Evolutionary conservation across 2,888 invertebrate genomes (phyloP).

Genomic region (Apodemia hepburni): DNA sequence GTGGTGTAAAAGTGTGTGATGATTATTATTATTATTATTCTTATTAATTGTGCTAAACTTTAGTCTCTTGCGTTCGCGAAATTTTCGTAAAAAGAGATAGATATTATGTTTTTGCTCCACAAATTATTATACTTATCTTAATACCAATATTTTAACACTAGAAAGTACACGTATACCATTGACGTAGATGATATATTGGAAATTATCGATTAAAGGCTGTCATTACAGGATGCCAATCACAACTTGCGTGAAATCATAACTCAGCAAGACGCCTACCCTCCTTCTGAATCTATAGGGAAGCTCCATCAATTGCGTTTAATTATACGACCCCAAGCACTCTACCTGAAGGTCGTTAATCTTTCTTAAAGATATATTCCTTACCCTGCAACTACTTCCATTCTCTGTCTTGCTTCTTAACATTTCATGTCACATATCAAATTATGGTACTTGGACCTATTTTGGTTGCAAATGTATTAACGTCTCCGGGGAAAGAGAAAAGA

Average conservation of each 20-base stretch:
- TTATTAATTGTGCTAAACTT: no score
- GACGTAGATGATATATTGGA: no score
- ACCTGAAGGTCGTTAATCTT: slow-evolving; percentile 79
- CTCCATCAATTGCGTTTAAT: slow-evolving; percentile 77
- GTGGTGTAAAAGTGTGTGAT: no score
- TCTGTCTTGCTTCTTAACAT: slow-evolving; percentile 59
- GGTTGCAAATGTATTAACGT: no score
- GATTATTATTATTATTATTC: no score
- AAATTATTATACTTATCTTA: no score
- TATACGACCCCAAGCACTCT: slow-evolving; percentile 69
- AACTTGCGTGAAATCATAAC: slow-evolving; percentile 74
- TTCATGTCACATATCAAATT: slow-evolving; percentile 47
- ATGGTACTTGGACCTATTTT: not conserved
- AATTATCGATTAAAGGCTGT: slow-evolving; percentile 49
- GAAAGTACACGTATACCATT: no score
- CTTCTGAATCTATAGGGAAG: slow-evolving; percentile 71
- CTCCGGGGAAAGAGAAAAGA: no score
- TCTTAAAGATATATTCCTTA: slow-evolving; percentile 76
- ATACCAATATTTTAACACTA: no score
- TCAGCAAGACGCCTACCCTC: slow-evolving; percentile 72
- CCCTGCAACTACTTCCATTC: slow-evolving; percentile 53
- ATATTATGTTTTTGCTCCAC: no score
- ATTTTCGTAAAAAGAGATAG: no score
- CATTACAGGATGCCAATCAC: slow-evolving; percentile 73
- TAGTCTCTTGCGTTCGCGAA: no score